Conservation (phyloP, 2,888 invertebrate genomes). For the Epsilonema sp. region DNA sequence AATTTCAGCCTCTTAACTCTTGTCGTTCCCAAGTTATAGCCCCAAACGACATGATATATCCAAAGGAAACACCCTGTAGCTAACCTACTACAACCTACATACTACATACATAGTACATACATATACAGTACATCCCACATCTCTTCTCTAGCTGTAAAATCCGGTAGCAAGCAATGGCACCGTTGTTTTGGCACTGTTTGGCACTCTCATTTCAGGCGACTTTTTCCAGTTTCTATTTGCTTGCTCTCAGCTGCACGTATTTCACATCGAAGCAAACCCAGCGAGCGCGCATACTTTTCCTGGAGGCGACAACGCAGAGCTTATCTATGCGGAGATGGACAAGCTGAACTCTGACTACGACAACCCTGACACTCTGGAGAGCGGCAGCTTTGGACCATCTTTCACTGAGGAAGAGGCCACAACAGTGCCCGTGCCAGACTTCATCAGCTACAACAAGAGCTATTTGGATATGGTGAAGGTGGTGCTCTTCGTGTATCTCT, state of each 20-base stretch:
- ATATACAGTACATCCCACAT: no score
- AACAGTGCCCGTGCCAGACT: conserved; percentile 54
- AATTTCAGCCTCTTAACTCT: no score
- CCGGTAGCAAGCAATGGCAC: no score
- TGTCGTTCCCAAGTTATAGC: no score
- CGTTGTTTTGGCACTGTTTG: no score
- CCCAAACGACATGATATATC: no score
- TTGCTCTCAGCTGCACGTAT: conserved; percentile 63
- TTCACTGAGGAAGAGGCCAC: no score
- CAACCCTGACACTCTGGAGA: not conserved
- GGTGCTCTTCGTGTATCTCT: conserved; percentile 60
- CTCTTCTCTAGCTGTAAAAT: no score
- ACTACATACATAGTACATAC: no score
- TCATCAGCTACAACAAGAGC: conserved; percentile 41
- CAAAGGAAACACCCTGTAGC: no score
- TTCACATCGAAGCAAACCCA: conserved; percentile 51
- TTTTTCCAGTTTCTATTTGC: conserved; percentile 66
- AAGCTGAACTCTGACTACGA: not conserved
- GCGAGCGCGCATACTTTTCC: conserved; percentile 25
- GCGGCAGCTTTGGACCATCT: conserved; percentile 11
- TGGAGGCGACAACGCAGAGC: conserved; percentile 10
- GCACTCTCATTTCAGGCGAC: conserved; percentile 40
- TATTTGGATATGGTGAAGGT: conserved; percentile 30
- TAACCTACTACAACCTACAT: no score
- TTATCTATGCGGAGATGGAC: not conserved